Conservation (phyloP, 2,113 vertebrate genomes). For the Daubentonia madagascariensis region DNA sequence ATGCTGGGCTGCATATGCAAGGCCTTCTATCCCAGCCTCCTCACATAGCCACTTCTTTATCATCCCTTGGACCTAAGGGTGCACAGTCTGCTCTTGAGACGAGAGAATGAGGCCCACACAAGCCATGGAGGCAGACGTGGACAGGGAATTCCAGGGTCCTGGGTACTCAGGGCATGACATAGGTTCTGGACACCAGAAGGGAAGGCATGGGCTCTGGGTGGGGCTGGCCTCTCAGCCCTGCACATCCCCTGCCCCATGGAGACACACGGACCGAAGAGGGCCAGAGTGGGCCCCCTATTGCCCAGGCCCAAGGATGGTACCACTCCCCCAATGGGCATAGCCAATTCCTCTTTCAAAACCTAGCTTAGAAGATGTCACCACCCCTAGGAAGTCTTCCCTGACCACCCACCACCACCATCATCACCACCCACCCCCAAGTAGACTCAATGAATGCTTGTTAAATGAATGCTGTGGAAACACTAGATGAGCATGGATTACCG, state of each 20-base stretch:
- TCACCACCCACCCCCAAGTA: not conserved
- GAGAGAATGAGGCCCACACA: not conserved
- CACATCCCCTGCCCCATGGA: not conserved
- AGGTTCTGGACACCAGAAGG: not conserved
- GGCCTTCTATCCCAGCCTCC: not conserved
- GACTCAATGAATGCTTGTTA: not conserved
- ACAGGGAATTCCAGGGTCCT: not conserved
- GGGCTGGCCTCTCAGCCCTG: not conserved
- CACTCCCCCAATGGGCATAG: not conserved
- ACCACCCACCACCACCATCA: not conserved
- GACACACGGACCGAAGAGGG: not conserved
- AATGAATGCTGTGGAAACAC: not conserved
- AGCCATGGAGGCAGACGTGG: not conserved
- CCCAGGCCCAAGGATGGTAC: not conserved
- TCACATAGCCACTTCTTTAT: not conserved
- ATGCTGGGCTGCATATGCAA: not conserved
- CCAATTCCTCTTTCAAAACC: constrained; percentile 1
- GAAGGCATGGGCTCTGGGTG: not conserved
- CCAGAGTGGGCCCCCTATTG: rapidly evolving
- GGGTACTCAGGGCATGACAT: not conserved
- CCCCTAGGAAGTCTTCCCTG: not conserved
- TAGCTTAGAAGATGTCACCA: not conserved
- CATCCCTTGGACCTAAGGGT: not conserved
- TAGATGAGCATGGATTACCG: not conserved
- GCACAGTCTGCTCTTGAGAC: not conserved